phyloP scores from a whole-genome alignment of 2,888 invertebrate genomes.

The Rhamnusium bicolor region DNA sequence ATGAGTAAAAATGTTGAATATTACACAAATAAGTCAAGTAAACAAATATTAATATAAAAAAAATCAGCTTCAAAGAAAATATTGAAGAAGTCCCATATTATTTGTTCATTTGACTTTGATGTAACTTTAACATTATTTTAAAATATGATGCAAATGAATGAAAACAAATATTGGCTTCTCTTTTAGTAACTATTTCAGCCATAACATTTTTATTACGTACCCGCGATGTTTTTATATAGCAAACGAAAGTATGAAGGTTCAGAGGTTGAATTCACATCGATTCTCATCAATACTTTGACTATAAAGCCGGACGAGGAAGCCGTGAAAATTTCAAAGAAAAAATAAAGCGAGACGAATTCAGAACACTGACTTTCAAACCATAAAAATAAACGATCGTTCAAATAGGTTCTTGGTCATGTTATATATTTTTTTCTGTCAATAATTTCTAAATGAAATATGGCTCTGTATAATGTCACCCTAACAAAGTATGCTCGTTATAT shows the following conservation, averaged over 20 bases:
- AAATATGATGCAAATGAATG: too few species aligned
- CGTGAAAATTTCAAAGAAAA: conserved; percentile 4
- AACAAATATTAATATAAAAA: too few species aligned
- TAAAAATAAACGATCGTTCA: conserved; percentile 26
- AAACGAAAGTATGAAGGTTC: conserved; percentile 22
- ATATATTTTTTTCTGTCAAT: conserved; percentile 22
- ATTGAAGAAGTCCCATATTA: too few species aligned
- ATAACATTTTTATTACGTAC: not conserved
- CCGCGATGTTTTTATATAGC: not conserved
- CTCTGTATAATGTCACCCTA: conserved; percentile 2
- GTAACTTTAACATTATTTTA: too few species aligned
- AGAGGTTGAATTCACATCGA: conserved; percentile 7
- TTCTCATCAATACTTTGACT: conserved; percentile 19
- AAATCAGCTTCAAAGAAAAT: too few species aligned
- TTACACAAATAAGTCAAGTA: too few species aligned
- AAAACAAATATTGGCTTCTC: too few species aligned
- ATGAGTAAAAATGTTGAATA: too few species aligned
- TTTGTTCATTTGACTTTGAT: too few species aligned
- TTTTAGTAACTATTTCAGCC: too few species aligned
- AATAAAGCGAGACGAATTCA: conserved; percentile 16
- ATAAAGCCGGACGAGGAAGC: conserved; percentile 8
- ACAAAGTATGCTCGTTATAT: conserved; percentile 28
- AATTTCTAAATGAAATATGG: conserved; percentile 21
- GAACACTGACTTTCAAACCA: conserved; percentile 2
- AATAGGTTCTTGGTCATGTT: conserved; percentile 18